These are phyloP conservation scores for Murina feae DNA, from an alignment of 2,113 vertebrate genomes.

Conservation along the genomic window DNA sequence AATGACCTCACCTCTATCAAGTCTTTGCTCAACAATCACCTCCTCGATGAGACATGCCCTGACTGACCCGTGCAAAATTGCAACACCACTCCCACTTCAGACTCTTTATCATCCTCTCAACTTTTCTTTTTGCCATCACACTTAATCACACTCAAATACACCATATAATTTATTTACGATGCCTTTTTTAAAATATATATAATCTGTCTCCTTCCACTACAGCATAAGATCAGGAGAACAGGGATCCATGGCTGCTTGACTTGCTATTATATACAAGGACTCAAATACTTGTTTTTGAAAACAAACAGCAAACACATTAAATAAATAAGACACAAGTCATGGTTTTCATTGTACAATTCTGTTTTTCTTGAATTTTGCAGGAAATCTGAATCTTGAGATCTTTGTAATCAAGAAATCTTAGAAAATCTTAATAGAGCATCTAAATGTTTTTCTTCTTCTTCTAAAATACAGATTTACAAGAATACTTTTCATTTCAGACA, in stretches of 20 bases:
- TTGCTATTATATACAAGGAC: neutral
- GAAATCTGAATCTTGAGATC: constrained; percentile 21
- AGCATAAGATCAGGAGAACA: neutral
- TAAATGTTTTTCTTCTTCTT: neutral
- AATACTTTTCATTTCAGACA: constrained; percentile 32
- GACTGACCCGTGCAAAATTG: neutral
- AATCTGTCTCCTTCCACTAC: neutral
- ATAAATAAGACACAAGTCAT: neutral
- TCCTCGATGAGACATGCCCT: neutral
- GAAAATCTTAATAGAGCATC: neutral
- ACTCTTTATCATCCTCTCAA: neutral
- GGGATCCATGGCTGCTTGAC: neutral
- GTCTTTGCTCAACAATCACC: neutral
- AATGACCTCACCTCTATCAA: neutral
- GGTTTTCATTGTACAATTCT: neutral
- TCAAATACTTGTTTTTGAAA: neutral
- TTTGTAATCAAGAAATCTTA: neutral
- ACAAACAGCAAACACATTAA: neutral
- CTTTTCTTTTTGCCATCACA: neutral
- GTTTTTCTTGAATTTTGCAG: neutral
- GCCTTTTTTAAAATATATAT: neutral
- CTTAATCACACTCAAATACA: neutral
- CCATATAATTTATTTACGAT: neutral
- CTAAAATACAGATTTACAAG: neutral
- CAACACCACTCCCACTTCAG: neutral